Conservation (phyloP, 2,797 vertebrate species). For the Onychomys torridus region DNA sequence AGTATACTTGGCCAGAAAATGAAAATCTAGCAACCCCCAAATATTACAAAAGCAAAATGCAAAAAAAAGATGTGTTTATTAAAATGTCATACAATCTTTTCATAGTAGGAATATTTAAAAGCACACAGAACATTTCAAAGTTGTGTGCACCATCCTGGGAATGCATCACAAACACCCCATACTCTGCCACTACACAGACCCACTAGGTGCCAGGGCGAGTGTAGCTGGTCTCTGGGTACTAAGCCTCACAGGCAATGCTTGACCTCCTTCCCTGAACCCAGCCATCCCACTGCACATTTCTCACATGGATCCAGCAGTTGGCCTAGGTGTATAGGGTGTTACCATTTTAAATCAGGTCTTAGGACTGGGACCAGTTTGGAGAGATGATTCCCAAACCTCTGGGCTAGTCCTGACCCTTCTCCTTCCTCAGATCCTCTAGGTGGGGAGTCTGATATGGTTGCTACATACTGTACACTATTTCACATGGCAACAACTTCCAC, state of each 20-base stretch:
- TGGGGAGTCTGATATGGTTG: background rate
- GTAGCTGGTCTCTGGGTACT: too few species aligned
- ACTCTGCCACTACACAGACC: background rate
- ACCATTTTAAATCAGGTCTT: background rate
- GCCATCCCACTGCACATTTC: background rate
- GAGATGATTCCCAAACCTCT: background rate
- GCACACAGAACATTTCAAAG: constrained; percentile 57
- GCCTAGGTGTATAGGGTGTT: too few species aligned
- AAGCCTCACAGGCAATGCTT: background rate
- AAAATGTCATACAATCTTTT: constrained; percentile 79
- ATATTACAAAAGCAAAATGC: constrained; percentile 85
- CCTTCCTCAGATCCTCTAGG: background rate
- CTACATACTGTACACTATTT: background rate
- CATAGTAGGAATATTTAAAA: constrained; percentile 77
- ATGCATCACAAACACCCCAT: background rate
- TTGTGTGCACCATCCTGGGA: background rate
- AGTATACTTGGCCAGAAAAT: constrained; percentile 86
- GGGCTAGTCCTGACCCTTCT: background rate
- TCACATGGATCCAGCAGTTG: background rate
- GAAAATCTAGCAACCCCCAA: constrained; percentile 85
- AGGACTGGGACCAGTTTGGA: background rate
- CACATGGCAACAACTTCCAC: background rate
- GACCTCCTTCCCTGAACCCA: background rate
- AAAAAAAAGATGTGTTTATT: constrained; percentile 80
- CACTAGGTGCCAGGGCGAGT: background rate